Evolutionary conservation across 2,113 vertebrate genomes (phyloP).

Genomic region (Seriola rivoliana): DNA sequence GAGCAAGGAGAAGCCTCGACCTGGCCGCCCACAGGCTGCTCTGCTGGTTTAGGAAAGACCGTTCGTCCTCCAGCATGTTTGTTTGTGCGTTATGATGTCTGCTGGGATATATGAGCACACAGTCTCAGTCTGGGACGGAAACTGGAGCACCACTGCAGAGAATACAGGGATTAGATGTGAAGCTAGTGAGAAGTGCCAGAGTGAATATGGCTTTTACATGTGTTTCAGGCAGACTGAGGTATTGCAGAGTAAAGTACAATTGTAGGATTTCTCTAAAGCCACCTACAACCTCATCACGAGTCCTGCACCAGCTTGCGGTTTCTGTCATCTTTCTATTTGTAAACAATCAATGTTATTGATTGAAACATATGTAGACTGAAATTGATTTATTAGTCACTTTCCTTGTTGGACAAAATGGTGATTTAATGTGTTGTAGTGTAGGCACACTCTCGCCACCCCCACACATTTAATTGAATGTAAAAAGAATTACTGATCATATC

Average conservation of each 20-base stretch:
- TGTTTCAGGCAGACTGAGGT: slow-evolving; percentile 19
- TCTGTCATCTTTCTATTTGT: slow-evolving; percentile 6
- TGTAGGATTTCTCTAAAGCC: slow-evolving; percentile 31
- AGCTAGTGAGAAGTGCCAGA: slow-evolving; percentile 41
- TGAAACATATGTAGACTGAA: slow-evolving; percentile 6
- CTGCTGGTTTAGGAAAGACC: slow-evolving; percentile 24
- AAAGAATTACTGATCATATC: background rate
- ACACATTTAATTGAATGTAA: background rate
- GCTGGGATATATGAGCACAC: slow-evolving; percentile 44
- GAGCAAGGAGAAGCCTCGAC: slow-evolving; percentile 1
- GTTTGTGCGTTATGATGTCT: slow-evolving; percentile 43
- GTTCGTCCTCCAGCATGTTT: slow-evolving; percentile 31
- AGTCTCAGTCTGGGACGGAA: slow-evolving; percentile 49
- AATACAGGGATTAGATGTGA: slow-evolving; percentile 69
- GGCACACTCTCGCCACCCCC: background rate
- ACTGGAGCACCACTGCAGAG: slow-evolving; percentile 71
- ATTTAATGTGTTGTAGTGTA: background rate
- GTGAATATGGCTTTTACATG: slow-evolving; percentile 30
- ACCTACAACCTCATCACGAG: background rate
- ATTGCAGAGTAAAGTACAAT: slow-evolving; percentile 17
- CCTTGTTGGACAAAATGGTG: background rate
- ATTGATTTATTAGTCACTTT: slow-evolving; percentile 19
- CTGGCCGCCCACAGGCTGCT: slow-evolving; percentile 8
- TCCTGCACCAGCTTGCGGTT: slow-evolving; percentile 14
- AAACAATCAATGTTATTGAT: slow-evolving; percentile 40